A percentile compares a stretch with the other conserved stretches of the same genome.
Evolutionary conservation across 2,888 invertebrate genomes (phyloP).

Genomic region (Zhengitettix transpicula): DNA sequence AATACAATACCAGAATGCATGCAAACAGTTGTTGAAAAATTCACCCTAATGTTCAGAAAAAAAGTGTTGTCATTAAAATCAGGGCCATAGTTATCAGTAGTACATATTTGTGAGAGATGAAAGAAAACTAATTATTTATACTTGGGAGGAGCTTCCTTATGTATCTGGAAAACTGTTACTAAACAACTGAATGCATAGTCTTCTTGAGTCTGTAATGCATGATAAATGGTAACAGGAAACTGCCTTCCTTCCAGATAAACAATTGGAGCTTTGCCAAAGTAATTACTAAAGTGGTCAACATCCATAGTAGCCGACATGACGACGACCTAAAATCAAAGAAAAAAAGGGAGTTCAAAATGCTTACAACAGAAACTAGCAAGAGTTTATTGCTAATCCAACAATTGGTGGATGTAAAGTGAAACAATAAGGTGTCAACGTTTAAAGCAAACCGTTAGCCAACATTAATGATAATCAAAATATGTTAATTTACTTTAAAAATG

Average conservation of each 20-base stretch:
- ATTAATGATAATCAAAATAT: too few relatives aligned
- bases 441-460: too few relatives aligned
- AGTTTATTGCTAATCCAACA: too few relatives aligned
- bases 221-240: constrained; percentile 59
- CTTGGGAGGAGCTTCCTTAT: constrained; percentile 63
- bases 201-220: constrained; percentile 50
- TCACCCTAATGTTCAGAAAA: too few relatives aligned
- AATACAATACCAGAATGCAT: too few relatives aligned
- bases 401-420: too few relatives aligned
- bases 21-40: too few relatives aligned
- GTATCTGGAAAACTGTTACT: constrained; percentile 79
- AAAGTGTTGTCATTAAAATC: constrained; percentile 2
- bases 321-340: constrained; percentile 42
- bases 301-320: constrained; percentile 96
- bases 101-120: too few relatives aligned
- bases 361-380: too few relatives aligned
- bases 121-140: constrained; percentile 28
- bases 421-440: too few relatives aligned
- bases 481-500: too few relatives aligned
- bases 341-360: too few relatives aligned
- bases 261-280: constrained; percentile 73
- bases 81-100: not conserved
- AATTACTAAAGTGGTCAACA: constrained; percentile 78
- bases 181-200: constrained; percentile 74
- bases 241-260: constrained; percentile 83